These are phyloP conservation scores for Mus spretus DNA, from an alignment of 2,797 vertebrate species.

Conservation along the genomic window DNA sequence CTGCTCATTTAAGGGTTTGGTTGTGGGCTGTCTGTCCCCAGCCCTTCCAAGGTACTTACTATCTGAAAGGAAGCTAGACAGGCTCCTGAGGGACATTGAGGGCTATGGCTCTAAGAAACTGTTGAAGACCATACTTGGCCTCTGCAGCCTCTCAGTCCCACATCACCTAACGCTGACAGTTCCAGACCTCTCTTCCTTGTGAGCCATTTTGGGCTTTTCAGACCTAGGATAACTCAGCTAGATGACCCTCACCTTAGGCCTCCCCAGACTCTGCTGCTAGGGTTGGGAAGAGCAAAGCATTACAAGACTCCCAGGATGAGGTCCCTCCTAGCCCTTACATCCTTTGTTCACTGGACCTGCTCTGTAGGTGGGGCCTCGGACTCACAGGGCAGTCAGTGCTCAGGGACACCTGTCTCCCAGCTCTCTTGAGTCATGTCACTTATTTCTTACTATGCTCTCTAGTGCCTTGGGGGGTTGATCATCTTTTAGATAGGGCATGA, in stretches of 20 bases:
- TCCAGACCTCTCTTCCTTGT: neutral
- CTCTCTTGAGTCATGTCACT: neutral
- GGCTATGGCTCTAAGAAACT: neutral
- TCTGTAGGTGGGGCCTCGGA: neutral
- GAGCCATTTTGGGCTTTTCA: neutral
- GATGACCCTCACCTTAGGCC: neutral
- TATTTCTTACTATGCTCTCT: conserved; percentile 21
- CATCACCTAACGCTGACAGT: neutral
- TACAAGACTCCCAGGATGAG: neutral
- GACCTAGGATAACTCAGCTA: neutral
- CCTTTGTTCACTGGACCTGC: neutral
- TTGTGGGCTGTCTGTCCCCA: neutral
- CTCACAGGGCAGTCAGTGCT: conserved; percentile 21
- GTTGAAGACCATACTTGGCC: neutral
- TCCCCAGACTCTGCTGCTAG: neutral
- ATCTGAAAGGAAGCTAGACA: neutral
- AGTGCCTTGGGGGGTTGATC: conserved; percentile 86
- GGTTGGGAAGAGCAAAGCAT: neutral
- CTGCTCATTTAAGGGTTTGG: neutral
- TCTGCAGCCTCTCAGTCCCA: neutral
- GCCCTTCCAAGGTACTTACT: neutral
- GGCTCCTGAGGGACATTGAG: neutral
- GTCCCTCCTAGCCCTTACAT: neutral
- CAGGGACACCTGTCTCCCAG: neutral
- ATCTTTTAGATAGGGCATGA: conserved; percentile 86